Evolutionary conservation across 1,140 invertebrate genomes (phyloP).

Genomic region (Drosophila pseudoobscura): DNA sequence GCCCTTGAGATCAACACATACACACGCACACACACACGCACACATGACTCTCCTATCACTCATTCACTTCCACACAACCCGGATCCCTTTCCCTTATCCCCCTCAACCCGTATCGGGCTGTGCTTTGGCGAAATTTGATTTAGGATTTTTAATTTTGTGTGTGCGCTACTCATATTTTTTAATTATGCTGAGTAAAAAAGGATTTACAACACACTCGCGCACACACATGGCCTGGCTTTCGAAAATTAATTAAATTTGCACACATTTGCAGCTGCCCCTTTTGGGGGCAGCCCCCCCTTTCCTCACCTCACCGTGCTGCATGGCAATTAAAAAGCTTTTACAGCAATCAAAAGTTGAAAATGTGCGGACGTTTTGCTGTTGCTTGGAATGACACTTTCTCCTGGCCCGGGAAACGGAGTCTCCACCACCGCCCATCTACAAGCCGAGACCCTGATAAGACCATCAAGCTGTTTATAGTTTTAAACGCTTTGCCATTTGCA

Average conservation of each 20-base stretch:
- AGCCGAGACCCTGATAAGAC: constrained; percentile 20
- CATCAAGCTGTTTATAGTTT: constrained; percentile 69
- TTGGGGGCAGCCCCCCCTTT: background rate
- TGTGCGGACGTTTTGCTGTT: constrained; percentile 44
- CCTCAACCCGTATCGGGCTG: constrained; percentile 1
- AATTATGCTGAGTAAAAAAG: constrained; percentile 82
- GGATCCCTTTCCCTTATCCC: constrained; percentile 1
- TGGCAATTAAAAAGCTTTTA: constrained; percentile 79
- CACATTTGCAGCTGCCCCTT: constrained; percentile 68
- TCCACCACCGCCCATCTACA: background rate
- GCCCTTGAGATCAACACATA: constrained; percentile 75
- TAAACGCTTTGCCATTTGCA: constrained; percentile 62
- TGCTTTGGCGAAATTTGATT: constrained; percentile 75
- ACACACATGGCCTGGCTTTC: constrained; percentile 57
- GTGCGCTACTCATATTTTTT: constrained; percentile 80
- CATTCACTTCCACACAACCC: background rate
- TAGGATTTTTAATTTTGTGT: constrained; percentile 82
- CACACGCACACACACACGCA: constrained; percentile 17
- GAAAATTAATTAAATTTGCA: constrained; percentile 81
- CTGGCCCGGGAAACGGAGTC: background rate
- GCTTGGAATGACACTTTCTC: constrained; percentile 44
- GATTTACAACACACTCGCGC: constrained; percentile 64
- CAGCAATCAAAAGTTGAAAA: constrained; percentile 74
- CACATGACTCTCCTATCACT: constrained; percentile 10
- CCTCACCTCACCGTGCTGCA: constrained; percentile 11